Conservation (phyloP, 2,888 invertebrate species). For the Heteropelma amictum region DNA sequence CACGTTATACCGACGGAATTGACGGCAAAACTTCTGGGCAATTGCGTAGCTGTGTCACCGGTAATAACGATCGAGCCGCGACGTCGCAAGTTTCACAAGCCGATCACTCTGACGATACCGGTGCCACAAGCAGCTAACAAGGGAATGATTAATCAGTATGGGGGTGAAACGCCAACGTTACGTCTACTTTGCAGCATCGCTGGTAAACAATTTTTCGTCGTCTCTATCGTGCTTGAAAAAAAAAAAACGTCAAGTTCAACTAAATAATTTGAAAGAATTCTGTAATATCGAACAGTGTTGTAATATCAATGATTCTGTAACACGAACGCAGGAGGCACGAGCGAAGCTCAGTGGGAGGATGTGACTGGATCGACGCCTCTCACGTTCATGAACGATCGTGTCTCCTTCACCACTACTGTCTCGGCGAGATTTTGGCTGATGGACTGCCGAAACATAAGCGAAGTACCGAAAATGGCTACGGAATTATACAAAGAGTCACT, state of each 20-base stretch:
- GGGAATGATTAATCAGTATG: constrained; percentile 92
- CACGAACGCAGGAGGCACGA: constrained; percentile 87
- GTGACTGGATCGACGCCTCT: constrained; percentile 99
- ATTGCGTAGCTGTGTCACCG: constrained; percentile 97
- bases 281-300: no score
- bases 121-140: constrained; percentile 81
- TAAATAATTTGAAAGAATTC: no score
- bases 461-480: constrained; percentile 97
- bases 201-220: no score
- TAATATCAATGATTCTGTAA: neutral
- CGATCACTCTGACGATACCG: constrained; percentile 98
- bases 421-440: constrained; percentile 99
- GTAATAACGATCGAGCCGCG: constrained; percentile 99
- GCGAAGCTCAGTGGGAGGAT: constrained; percentile 99
- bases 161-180: constrained; percentile 89
- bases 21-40: constrained; percentile 92
- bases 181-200: constrained; percentile 96
- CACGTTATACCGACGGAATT: constrained; percentile 94
- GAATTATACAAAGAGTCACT: constrained; percentile 92
- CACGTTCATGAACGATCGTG: constrained; percentile 97
- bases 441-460: constrained; percentile 97
- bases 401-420: constrained; percentile 99
- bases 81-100: constrained; percentile 98
- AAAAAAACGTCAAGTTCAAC: no score
- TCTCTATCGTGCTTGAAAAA: no score